Base-by-base conservation (phyloP, 2,888 invertebrate genomes). In the Archips xylosteana region DNA sequence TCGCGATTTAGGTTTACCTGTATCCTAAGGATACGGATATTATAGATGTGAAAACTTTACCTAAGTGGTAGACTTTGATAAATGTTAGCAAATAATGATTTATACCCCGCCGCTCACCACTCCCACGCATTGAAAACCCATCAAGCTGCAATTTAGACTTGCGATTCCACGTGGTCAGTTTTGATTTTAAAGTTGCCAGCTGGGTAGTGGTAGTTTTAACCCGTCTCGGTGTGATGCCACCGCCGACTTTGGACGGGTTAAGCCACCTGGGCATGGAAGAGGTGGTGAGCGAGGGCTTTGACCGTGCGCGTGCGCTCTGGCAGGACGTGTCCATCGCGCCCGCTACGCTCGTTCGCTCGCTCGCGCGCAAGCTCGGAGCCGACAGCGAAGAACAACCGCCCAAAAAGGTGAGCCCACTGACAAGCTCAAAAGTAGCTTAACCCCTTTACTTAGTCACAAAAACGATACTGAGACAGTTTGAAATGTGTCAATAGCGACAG, bases 321-420 rank as follows among this genome's bases (percentile, higher is more conserved):
- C 92, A 94, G 94, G 94, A 94, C 86, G 85, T 91, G 87, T 91
- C 92, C 59, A 85, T 94, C 81, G 95, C 92, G 82, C 95, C 95
- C 75, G 94, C 92, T 49, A 92, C 92, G 45, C 84, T 94, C 80
- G 94, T 95, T 83, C 92, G 95, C 76, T 96, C 96, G 71, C 96
- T 98, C 79, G 97, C 96, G 12, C 95, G 98, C 80, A 97, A 97
- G 90, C 94, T 97, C 66, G 97, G 96, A 49, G 96, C 96, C 0
- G 97, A 97, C 78, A 91, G 95, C 0, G 96, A 96, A 75, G 96
- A 97, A 78, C 96, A 96, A 0, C 86, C 80, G 96, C 70, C 95
- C 95, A 95, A 96, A 88, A 97, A 96, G 96, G 97, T 97, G 91
- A 94, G 92, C 87, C 89, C n/a, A 39, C 39, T 5, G 36, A 5